Evolutionary conservation across 2,888 invertebrate genomes (phyloP).

Genomic region (Drosophila merina): DNA sequence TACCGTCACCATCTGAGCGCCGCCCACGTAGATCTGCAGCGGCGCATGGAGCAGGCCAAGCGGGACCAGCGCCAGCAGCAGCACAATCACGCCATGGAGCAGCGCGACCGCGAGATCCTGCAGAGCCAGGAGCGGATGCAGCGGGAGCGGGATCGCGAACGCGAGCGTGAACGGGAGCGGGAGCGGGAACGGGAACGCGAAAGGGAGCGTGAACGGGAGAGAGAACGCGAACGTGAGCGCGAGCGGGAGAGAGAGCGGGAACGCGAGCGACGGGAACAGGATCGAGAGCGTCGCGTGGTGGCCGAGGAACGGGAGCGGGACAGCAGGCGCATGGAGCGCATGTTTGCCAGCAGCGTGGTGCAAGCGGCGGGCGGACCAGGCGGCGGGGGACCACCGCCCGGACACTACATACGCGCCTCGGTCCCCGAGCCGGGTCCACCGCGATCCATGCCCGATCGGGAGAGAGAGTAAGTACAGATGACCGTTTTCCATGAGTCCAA

Average conservation of each 20-base stretch:
- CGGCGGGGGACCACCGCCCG: conserved; percentile 52
- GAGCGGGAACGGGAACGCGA: conserved; percentile 79
- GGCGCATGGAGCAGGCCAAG: conserved; percentile 76
- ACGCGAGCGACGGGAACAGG: conserved; percentile 76
- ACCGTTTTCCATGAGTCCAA: not conserved
- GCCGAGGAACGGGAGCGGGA: conserved; percentile 81
- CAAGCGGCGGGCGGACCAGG: conserved; percentile 66
- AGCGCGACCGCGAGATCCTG: conserved; percentile 81
- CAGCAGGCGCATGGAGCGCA: conserved; percentile 78
- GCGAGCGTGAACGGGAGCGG: conserved; percentile 36
- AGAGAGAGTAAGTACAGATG: conserved; percentile 79
- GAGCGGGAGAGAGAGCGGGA: conserved; percentile 58
- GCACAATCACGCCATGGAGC: conserved; percentile 73
- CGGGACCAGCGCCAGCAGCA: conserved; percentile 80
- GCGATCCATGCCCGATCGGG: conserved; percentile 82
- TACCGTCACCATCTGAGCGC: conserved; percentile 74
- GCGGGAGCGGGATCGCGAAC: conserved; percentile 63
- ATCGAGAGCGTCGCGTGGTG: conserved; percentile 61
- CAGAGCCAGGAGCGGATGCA: conserved; percentile 80
- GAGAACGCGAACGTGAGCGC: conserved; percentile 60
- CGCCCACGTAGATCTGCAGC: conserved; percentile 74
- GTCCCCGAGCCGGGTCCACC: conserved; percentile 81
- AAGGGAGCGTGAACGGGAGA: conserved; percentile 39
- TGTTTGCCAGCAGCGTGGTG: conserved; percentile 66
- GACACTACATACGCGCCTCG: conserved; percentile 78